Base-by-base conservation (phyloP, 2,797 vertebrate genomes). In the Rhinichthys osculus region DNA sequence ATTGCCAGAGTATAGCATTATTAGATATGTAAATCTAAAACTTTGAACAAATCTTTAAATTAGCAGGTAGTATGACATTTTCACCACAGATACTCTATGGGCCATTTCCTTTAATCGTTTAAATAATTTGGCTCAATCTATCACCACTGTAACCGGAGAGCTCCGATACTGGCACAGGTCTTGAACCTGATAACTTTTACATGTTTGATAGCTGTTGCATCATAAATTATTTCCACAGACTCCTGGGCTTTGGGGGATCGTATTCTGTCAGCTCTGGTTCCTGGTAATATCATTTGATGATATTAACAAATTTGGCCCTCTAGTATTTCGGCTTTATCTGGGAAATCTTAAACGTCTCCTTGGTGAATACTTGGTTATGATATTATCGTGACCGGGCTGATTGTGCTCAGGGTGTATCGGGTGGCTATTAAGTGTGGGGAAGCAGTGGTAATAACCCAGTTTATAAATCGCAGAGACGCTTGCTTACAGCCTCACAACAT, bases 181-280 rank as follows among this genome's bases (percentile, higher is more conserved):
- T 93, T 95, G 94, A 95, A 95, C 95, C 96, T 97, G 97, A 97
- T 97, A 97, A 97, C 97, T 97, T 94, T 96, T 96, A 97, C 97
- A 97, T 97, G 96, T 97, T 97, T 98, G 97, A 97, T 97, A 97
- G 96, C 98, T 96, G 96, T 96, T 97, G 96, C 96, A 96, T 97
- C 97, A 97, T 98, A 96, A 99, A 98, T 99, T 96, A 98, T 98
- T 98, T 97, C 97, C 96, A 97, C 96, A 97, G 96, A 94, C 94
- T 86, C 79, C 82, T 87, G 90, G 95, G 94, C 96, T 96, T 95
- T 90, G 88, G 93, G 96, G 97, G 93, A 97, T 97, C 96, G 88
- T 95, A 95, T 97, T 96, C 95, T 96, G 96, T 96, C 97, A 95
- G 95, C 95, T 97, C 96, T 92, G 96, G 97, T 97, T 98, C 96